Base-by-base conservation (phyloP, 2,888 invertebrate genomes). In the Perdita meconis region DNA sequence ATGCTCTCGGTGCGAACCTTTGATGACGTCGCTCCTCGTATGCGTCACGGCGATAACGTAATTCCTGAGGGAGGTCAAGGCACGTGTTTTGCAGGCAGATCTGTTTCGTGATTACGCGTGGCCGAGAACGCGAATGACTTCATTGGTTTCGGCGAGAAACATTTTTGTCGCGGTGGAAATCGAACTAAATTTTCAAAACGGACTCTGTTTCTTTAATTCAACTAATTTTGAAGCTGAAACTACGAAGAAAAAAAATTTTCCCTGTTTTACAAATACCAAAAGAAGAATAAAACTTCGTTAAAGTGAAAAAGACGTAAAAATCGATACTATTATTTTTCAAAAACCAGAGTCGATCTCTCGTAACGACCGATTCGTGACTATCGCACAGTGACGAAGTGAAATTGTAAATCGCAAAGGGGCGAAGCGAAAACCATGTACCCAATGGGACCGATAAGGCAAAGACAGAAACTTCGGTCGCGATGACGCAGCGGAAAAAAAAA, bases 1-100 rank as follows among this genome's bases (percentile, higher is more conserved):
- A 72, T 26, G 71, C 47, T 72, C 72, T 57, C 44, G 51, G 6
- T 22, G 22, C 38, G 24, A 67, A 59, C 59, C 65, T 73, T 65
- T 67, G 60, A 78, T 85, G 88, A 86, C 85, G 88, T 87, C 57
- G 68, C 59, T 47, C 30, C 51, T 65, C 42, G 13, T 34, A 59
- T 59, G 56, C 75, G 77, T 78, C 72, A 80, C 80, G 75, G 83
- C 63, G 47, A 68, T 84, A 82, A 87, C 87, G 87, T 87, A 77
- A 82, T 63, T 24, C 30, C 38, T n/a, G 74, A 75, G 83, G 24
- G 87, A 81, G 87, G 87, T 88, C 86, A 88, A 88, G 88, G 87
- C 65, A 40, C 75, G 44, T 56, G 73, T 55, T 60, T 70, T 64
- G 61, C 59, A 30, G 2, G 30, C 30, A 30, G 30, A 30, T 30